Conservation (phyloP, 2,797 vertebrate genomes). For the Alca torda region DNA sequence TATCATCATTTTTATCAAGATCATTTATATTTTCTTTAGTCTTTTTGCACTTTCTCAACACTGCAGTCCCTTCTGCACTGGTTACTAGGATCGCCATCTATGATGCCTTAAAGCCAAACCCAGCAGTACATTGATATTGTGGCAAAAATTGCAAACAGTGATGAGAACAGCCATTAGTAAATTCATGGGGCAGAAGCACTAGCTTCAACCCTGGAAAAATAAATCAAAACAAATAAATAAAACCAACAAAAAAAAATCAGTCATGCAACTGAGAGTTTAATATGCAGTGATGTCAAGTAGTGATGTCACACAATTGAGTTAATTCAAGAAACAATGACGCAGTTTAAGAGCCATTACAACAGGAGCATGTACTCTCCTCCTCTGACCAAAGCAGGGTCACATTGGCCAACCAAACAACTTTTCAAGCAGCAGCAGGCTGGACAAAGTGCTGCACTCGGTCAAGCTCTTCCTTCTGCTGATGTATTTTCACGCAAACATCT, state of each 20-base stretch:
- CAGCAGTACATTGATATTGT: neutral
- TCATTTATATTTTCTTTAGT: neutral
- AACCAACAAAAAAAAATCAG: neutral
- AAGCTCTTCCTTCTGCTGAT: neutral
- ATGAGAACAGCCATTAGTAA: neutral
- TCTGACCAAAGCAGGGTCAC: neutral
- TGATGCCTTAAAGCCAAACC: neutral
- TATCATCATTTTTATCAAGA: neutral
- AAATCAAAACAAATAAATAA: neutral
- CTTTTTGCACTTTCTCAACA: neutral
- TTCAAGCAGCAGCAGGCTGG: neutral
- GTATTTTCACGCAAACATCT: neutral
- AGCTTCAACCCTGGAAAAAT: neutral
- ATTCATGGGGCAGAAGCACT: neutral
- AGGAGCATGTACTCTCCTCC: neutral
- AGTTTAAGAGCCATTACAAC: neutral
- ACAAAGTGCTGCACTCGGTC: accelerated
- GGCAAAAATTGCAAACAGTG: neutral
- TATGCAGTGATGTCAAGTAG: neutral
- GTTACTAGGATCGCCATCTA: neutral
- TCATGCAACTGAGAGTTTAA: neutral
- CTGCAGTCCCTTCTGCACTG: neutral
- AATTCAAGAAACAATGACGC: neutral
- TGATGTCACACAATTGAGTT: neutral
- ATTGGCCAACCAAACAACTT: accelerated